Percentiles rank a stretch among this genome's conserved stretches.
phyloP scores from a whole-genome alignment of 2,797 vertebrate genomes.

The Macroramphosus scolopax region DNA sequence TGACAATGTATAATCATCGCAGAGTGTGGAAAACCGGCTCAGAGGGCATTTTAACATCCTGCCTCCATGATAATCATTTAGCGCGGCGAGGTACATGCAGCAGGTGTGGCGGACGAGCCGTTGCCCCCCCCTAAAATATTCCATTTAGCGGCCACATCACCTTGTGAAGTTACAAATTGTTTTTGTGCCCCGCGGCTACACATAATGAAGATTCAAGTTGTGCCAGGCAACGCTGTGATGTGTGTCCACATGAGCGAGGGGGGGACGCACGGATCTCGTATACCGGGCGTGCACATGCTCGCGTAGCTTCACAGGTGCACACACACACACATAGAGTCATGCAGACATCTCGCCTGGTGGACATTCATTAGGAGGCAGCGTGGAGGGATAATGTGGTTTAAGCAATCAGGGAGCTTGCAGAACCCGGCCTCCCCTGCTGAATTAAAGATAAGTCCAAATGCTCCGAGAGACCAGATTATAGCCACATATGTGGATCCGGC shows the following conservation, averaged over 20 bases:
- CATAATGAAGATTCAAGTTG: constrained; percentile 70
- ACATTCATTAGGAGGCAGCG: constrained; percentile 70
- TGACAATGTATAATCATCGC: constrained; percentile 13
- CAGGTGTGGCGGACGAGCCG: constrained; percentile 42
- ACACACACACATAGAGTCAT: constrained; percentile 6
- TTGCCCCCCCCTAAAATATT: constrained; percentile 39
- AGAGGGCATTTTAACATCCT: constrained; percentile 38
- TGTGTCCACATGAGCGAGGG: constrained; percentile 34
- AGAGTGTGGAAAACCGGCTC: constrained; percentile 13
- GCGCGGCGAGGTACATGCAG: constrained; percentile 30
- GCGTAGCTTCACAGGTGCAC: background rate
- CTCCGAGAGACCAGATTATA: constrained; percentile 72
- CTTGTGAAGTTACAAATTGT: constrained; percentile 72
- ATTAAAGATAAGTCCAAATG: constrained; percentile 73
- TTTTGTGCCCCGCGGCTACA: constrained; percentile 68
- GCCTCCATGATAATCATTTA: constrained; percentile 60
- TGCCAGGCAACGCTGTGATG: constrained; percentile 39
- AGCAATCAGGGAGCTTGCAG: constrained; percentile 69
- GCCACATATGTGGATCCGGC: constrained; percentile 61
- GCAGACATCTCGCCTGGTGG: constrained; percentile 54
- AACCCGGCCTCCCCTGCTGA: constrained; percentile 60
- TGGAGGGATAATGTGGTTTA: constrained; percentile 68
- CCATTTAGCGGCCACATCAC: constrained; percentile 69
- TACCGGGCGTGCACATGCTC: too few species aligned
- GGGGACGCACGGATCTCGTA: constrained; percentile 16